Conservation (phyloP, 2,113 vertebrate genomes). For the Cisticola juncidis region DNA sequence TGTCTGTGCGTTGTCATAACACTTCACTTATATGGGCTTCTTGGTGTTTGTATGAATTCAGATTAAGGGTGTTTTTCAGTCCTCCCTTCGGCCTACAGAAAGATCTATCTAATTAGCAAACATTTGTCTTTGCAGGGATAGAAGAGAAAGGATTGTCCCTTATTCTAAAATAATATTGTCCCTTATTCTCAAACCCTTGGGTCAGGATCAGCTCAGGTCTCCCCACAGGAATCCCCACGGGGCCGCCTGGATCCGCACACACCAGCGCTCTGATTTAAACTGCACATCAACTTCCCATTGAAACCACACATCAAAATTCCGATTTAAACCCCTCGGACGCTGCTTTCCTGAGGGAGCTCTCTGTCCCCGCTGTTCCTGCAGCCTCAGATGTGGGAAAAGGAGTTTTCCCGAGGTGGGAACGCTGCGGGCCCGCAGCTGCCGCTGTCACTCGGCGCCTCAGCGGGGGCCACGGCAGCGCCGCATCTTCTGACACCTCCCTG, state of each 20-base stretch:
- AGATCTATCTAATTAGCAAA: not conserved
- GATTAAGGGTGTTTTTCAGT: not conserved
- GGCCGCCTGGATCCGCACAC: fast-evolving
- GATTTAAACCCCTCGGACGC: fast-evolving
- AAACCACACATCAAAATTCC: too few species aligned
- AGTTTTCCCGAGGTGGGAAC: not conserved
- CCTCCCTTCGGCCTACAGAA: not conserved
- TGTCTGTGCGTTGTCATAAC: not conserved
- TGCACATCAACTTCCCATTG: not conserved
- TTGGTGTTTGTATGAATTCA: not conserved
- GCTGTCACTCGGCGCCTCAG: slow-evolving; percentile 75
- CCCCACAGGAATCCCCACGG: fast-evolving
- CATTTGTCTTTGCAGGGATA: not conserved
- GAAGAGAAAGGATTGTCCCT: not conserved
- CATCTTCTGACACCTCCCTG: slow-evolving; percentile 80
- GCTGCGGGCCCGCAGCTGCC: slow-evolving; percentile 72
- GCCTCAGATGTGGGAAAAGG: not conserved
- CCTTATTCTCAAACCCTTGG: fast-evolving
- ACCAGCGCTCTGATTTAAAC: not conserved
- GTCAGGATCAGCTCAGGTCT: not conserved
- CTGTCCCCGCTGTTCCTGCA: not conserved
- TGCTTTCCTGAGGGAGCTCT: not conserved
- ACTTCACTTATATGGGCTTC: not conserved
- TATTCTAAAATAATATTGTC: fast-evolving
- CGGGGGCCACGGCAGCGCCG: slow-evolving; percentile 69